A percentile compares a stretch with the other conserved stretches of the same genome.
Conservation (phyloP, 2,113 vertebrate genomes). For the Phrynocephalus versicolor region DNA sequence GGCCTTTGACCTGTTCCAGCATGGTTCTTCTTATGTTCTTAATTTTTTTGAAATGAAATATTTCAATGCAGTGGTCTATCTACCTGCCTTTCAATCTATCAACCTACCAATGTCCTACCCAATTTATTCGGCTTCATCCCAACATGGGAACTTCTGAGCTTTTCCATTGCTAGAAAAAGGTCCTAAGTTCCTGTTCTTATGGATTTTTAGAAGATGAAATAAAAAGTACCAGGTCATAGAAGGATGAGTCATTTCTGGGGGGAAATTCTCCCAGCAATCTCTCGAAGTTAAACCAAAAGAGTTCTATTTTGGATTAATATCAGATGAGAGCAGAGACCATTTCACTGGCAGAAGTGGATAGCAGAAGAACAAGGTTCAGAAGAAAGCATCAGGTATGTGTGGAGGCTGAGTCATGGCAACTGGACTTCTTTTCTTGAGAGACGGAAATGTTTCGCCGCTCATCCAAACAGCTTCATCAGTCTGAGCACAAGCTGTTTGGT, state of each 20-base stretch:
- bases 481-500: too few species aligned
- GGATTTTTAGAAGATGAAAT: background rate
- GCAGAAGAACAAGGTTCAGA: constrained; percentile 5
- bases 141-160: background rate
- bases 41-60: too few species aligned
- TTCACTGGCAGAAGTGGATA: background rate
- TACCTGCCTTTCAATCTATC: too few species aligned
- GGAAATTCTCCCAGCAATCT: background rate
- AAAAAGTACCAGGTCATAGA: background rate
- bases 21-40: too few species aligned
- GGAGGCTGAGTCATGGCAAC: too few species aligned
- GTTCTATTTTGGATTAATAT: background rate
- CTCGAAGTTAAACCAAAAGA: background rate
- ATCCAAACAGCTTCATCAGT: too few species aligned
- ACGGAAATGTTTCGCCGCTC: too few species aligned
- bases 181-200: background rate
- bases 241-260: background rate
- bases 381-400: background rate
- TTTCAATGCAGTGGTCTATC: too few species aligned
- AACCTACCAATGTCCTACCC: too few species aligned
- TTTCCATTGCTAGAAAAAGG: background rate
- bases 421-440: too few species aligned
- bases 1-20: too few species aligned
- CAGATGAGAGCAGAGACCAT: background rate
- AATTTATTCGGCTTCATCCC: too few species aligned